Base-by-base conservation (phyloP, 64 coral and sea anemone genomes). In the Actinia equina region DNA sequence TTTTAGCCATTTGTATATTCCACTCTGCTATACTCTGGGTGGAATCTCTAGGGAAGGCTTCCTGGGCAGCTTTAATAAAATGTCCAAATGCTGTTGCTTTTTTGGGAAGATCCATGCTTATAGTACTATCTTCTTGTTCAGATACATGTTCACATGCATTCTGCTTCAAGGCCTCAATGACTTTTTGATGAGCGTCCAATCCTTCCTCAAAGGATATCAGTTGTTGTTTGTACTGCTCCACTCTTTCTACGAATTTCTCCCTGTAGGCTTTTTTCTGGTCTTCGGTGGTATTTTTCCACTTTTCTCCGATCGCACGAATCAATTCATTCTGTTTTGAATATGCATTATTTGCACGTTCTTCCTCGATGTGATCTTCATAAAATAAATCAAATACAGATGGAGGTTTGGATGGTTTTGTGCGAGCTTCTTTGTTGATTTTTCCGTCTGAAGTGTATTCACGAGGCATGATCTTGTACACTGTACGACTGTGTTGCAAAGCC, bases 81-180 rank as follows among this genome's bases (percentile, higher is more conserved):
- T 82, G 45, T 0, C 51, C 83, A 85, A 85, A 85, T 17, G 83
- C 83, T 30, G 83, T 85, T 1, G 59, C 53, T 18, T n/a, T 85
- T 20, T 85, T 27, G 42, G 83, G 56, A 16, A 85, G 14, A 57
- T 85, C 83, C 43, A 61, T 58, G 30, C 25, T 11, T 61, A 62
- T 85, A 52, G 15, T 8, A 52, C 45, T 16, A 6, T 20, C 49
- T 41, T 25, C 69, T 14, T 14, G 3, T 23, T 51, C 78, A 52
- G 57, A 22, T 85, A 27, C 15, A 11, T 30, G 7, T 17, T 85
- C 52, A 6, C 27, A 6, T 14, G 18, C 22, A 43, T 85, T 45
- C 55, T 37, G 30, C 30, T 85, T 58, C 17, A 85, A 43, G 16
- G 54, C 52, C 41, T 60, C 43, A 53, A 60, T 11, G 18, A 85